Conservation (phyloP, 2,113 vertebrate genomes). For the Pipa parva region DNA sequence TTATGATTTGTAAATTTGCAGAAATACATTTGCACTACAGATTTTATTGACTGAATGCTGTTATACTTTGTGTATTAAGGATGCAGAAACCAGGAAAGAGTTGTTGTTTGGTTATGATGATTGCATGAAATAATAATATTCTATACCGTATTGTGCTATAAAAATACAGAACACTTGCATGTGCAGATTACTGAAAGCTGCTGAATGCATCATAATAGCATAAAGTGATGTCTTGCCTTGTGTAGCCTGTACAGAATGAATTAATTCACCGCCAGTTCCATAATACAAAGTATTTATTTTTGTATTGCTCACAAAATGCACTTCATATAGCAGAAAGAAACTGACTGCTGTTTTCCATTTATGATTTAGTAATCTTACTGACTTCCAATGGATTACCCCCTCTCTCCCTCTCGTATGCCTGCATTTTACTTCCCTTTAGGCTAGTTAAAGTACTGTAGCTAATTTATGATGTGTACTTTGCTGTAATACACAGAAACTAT, state of each 20-base stretch:
- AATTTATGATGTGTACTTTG: constrained; percentile 38
- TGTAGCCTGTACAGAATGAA: not conserved
- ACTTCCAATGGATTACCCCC: constrained; percentile 2
- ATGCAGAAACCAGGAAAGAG: no score
- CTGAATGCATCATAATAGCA: not conserved
- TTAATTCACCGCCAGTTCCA: constrained; percentile 12
- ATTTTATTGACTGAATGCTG: no score
- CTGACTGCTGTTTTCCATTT: not conserved
- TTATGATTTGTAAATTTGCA: no score
- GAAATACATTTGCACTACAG: no score
- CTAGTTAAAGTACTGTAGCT: constrained; percentile 27
- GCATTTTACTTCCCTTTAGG: not conserved
- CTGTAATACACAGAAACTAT: constrained; percentile 40
- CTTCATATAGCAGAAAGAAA: constrained; percentile 5
- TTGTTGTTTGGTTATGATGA: no score
- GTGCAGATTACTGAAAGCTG: constrained; percentile 1
- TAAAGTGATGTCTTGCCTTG: not conserved
- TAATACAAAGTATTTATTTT: constrained; percentile 4
- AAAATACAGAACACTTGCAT: not conserved
- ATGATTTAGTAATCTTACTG: constrained; percentile 26
- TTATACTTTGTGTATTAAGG: no score
- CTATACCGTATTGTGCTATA: not conserved
- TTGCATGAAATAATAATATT: no score
- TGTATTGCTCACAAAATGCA: constrained; percentile 1
- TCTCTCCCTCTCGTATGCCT: constrained; percentile 4